These are phyloP conservation scores for Calliopum simillimum DNA, from an alignment of 2,888 invertebrate genomes.

Conservation along the genomic window DNA sequence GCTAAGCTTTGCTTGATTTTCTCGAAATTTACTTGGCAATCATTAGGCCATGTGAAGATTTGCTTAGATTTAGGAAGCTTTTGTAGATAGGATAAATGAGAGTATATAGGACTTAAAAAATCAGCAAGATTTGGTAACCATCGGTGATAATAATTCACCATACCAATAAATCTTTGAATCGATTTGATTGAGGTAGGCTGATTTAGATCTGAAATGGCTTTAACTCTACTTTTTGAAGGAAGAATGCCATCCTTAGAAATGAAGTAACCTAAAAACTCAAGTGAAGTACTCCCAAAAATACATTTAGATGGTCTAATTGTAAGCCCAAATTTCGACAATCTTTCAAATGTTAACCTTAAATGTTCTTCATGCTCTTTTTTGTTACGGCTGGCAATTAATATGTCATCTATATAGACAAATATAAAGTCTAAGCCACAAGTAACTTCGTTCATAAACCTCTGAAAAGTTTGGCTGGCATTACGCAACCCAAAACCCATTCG, in stretches of 20 bases:
- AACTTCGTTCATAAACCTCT: slow-evolving; percentile 56
- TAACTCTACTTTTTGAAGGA: too few species aligned
- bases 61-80: too few species aligned
- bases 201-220: too few species aligned
- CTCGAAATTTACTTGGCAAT: too few species aligned
- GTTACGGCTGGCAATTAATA: slow-evolving; percentile 47
- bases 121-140: slow-evolving; percentile 2
- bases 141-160: neutral
- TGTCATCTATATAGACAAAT: slow-evolving; percentile 53
- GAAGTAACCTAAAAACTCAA: slow-evolving; percentile 12
- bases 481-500: slow-evolving; percentile 51
- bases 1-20: too few species aligned
- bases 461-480: slow-evolving; percentile 60
- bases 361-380: slow-evolving; percentile 44
- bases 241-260: slow-evolving; percentile 13
- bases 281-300: slow-evolving; percentile 16
- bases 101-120: neutral
- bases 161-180: neutral
- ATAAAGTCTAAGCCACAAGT: slow-evolving; percentile 47
- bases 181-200: neutral
- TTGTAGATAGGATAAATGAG: too few species aligned
- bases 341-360: slow-evolving; percentile 42
- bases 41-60: too few species aligned
- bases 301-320: slow-evolving; percentile 30
- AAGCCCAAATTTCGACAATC: slow-evolving; percentile 30